Conservation (phyloP, 2,888 invertebrate species). For the Lithophane socia region DNA sequence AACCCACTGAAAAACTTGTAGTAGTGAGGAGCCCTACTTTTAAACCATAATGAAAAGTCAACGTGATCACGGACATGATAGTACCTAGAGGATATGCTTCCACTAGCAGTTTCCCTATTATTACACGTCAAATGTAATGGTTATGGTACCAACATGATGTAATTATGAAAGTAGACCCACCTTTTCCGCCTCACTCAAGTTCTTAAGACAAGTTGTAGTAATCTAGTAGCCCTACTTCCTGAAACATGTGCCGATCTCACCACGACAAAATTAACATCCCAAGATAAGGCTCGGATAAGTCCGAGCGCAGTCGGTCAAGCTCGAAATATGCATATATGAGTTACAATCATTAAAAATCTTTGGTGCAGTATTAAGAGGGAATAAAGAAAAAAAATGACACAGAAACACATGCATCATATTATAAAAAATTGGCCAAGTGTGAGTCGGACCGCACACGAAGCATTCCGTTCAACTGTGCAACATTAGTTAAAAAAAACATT, state of each 20-base stretch:
- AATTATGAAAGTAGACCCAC: slow-evolving; percentile 31
- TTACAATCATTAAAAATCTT: background rate
- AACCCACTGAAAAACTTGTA: background rate
- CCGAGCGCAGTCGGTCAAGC: too few species aligned
- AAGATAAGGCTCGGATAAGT: background rate
- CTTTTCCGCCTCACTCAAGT: slow-evolving; percentile 5
- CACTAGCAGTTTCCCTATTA: background rate
- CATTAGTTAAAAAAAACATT: too few species aligned
- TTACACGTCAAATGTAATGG: background rate
- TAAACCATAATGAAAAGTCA: slow-evolving; percentile 3
- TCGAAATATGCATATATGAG: background rate
- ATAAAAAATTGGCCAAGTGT: too few species aligned
- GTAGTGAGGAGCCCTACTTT: background rate
- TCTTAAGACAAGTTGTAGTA: slow-evolving; percentile 4
- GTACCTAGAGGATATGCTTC: background rate
- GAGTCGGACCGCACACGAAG: too few species aligned
- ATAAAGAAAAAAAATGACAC: background rate
- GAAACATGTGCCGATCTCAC: background rate
- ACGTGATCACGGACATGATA: slow-evolving; percentile 16
- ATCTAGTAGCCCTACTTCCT: slow-evolving; percentile 22
- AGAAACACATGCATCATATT: background rate
- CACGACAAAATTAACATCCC: background rate
- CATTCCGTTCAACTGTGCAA: too few species aligned
- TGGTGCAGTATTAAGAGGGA: background rate
- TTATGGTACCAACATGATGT: background rate